These are phyloP conservation scores for Lasioglossum albipes DNA, from an alignment of 1,140 invertebrate species.

Conservation along the genomic window DNA sequence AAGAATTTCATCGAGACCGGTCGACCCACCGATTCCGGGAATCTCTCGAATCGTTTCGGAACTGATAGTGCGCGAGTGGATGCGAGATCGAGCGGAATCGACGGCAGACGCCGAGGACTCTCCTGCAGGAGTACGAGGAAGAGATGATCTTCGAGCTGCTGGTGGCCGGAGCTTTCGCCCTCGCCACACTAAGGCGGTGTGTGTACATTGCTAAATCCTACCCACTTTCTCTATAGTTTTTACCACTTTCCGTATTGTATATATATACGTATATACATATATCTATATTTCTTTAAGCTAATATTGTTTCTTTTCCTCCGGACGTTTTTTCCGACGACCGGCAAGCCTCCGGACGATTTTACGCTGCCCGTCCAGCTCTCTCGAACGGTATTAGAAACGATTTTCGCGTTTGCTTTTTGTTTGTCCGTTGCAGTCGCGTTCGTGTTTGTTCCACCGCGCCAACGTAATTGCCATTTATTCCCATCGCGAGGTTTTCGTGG, in stretches of 20 bases:
- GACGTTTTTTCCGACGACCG: not conserved
- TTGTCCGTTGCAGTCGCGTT: not conserved
- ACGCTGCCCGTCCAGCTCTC: too few species aligned
- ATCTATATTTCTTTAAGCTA: not conserved
- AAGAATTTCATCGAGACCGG: not conserved
- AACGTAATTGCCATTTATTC: slow-evolving; percentile 30
- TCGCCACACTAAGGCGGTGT: slow-evolving; percentile 80
- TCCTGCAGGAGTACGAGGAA: slow-evolving; percentile 73
- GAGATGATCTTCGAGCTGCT: slow-evolving; percentile 79
- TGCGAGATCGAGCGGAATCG: slow-evolving; percentile 65
- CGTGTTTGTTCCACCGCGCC: slow-evolving; percentile 39
- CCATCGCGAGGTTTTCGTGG: slow-evolving; percentile 44
- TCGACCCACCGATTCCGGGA: not conserved
- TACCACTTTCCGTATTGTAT: not conserved
- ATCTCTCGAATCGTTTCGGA: slow-evolving; percentile 16
- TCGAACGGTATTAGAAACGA: too few species aligned
- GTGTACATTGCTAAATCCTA: slow-evolving; percentile 79
- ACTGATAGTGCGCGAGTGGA: slow-evolving; percentile 69
- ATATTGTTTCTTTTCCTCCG: not conserved
- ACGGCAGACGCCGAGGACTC: slow-evolving; percentile 68
- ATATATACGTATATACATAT: not conserved
- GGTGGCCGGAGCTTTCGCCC: slow-evolving; percentile 79
- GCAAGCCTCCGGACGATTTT: too few species aligned
- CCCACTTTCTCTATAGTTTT: slow-evolving; percentile 54
- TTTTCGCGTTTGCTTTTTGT: too few species aligned